Conservation (phyloP, 2,797 vertebrate genomes). For the Muscicapa comitata region DNA sequence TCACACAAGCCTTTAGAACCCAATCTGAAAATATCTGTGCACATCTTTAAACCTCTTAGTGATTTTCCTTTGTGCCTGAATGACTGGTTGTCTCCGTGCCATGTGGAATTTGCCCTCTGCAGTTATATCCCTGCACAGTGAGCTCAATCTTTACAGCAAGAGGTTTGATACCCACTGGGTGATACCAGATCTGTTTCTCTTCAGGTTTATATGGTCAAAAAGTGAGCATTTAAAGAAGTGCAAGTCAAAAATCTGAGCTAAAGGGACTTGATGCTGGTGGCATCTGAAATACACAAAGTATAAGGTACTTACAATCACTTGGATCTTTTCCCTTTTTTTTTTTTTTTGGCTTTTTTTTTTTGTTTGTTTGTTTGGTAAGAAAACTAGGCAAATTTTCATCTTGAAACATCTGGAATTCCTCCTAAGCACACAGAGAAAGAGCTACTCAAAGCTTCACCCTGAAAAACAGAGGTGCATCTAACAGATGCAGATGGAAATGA, state of each 20-base stretch:
- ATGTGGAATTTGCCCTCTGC: neutral
- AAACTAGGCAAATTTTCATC: neutral
- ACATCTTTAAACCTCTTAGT: neutral
- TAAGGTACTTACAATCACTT: neutral
- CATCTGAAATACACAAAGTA: neutral
- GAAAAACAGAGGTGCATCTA: neutral
- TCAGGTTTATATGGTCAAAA: neutral
- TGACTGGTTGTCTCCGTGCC: too few relatives aligned
- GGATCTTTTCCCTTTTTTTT: neutral
- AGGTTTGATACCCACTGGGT: neutral
- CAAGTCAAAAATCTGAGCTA: neutral
- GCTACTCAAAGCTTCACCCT: neutral
- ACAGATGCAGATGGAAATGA: neutral
- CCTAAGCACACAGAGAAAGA: rapidly evolving
- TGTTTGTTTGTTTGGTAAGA: neutral
- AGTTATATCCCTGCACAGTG: neutral
- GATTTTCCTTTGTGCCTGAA: neutral
- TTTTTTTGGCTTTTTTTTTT: neutral
- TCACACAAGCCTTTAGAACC: neutral
- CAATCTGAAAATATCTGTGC: neutral
- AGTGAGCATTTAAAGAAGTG: neutral
- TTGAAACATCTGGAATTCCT: neutral
- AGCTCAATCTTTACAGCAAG: neutral
- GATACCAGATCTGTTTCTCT: neutral
- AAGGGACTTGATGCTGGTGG: neutral